A percentile compares a stretch with the other conserved stretches of the same genome.
Evolutionary conservation across 2,113 vertebrate species (phyloP).

Genomic region (Sylvicapra grimmia): DNA sequence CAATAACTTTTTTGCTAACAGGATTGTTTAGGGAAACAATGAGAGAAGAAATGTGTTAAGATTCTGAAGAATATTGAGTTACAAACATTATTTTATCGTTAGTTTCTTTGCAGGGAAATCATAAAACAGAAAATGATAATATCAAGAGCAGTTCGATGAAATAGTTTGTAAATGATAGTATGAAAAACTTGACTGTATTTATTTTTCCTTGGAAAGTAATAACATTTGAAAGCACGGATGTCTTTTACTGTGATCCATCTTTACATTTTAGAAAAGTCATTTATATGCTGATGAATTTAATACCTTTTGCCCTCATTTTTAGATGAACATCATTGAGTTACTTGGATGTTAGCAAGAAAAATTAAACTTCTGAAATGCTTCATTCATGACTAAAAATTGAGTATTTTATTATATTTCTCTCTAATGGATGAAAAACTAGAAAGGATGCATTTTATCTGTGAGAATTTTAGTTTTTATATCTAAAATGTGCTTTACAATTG

Average conservation of each 20-base stretch:
- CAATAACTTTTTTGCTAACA: neutral
- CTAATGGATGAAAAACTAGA: constrained; percentile 46
- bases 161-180: constrained; percentile 47
- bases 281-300: constrained; percentile 66
- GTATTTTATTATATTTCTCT: constrained; percentile 66
- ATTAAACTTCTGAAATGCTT: constrained; percentile 54
- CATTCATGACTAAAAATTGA: constrained; percentile 36
- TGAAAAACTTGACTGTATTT: constrained; percentile 31
- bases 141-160: constrained; percentile 56
- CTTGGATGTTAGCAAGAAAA: constrained; percentile 62
- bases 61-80: constrained; percentile 18
- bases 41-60: constrained; percentile 27
- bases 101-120: constrained; percentile 36
- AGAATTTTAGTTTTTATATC: constrained; percentile 64
- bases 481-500: constrained; percentile 70
- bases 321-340: neutral
- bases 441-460: constrained; percentile 68
- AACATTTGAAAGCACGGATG: constrained; percentile 31
- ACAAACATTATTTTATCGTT: constrained; percentile 37
- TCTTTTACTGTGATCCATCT: constrained; percentile 54
- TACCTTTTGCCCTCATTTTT: constrained; percentile 49
- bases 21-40: constrained; percentile 23
- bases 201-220: constrained; percentile 47
- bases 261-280: constrained; percentile 54
- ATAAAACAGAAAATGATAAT: constrained; percentile 47